Evolutionary conservation across 2,113 vertebrate species (phyloP).

Genomic region (Athene noctua): DNA sequence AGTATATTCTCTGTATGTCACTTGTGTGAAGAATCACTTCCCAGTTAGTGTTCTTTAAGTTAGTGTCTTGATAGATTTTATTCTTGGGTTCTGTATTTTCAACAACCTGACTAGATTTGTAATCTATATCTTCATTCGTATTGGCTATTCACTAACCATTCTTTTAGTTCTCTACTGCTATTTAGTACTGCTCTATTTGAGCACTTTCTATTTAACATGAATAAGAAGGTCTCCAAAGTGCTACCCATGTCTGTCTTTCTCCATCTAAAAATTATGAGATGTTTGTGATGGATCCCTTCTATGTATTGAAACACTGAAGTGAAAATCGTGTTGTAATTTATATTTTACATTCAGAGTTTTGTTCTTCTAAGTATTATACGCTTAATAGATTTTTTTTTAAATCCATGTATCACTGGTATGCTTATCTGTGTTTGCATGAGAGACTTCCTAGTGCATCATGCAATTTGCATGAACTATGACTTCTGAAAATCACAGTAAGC

Average conservation of each 20-base stretch:
- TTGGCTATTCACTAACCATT: background rate
- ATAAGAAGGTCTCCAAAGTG: background rate
- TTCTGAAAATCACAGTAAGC: background rate
- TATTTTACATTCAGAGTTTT: background rate
- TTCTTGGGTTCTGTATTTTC: background rate
- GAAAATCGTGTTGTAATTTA: background rate
- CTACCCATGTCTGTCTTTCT: background rate
- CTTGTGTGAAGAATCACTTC: background rate
- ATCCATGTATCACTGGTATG: background rate
- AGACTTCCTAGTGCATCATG: background rate
- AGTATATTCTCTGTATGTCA: background rate
- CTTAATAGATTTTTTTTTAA: background rate
- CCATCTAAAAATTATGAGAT: background rate
- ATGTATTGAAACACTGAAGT: background rate
- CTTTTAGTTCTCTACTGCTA: background rate
- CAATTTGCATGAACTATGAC: background rate
- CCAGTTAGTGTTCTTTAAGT: background rate
- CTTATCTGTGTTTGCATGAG: background rate
- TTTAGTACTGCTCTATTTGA: background rate
- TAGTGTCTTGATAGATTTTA: background rate
- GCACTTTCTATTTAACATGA: background rate
- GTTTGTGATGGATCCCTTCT: background rate
- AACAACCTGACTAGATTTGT: background rate
- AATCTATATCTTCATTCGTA: background rate
- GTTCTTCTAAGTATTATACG: background rate